Evolutionary conservation across 2,888 invertebrate genomes (phyloP), one percentile per base, ranked within the genome.

Genomic region (Leptothorax acervorum): DNA sequence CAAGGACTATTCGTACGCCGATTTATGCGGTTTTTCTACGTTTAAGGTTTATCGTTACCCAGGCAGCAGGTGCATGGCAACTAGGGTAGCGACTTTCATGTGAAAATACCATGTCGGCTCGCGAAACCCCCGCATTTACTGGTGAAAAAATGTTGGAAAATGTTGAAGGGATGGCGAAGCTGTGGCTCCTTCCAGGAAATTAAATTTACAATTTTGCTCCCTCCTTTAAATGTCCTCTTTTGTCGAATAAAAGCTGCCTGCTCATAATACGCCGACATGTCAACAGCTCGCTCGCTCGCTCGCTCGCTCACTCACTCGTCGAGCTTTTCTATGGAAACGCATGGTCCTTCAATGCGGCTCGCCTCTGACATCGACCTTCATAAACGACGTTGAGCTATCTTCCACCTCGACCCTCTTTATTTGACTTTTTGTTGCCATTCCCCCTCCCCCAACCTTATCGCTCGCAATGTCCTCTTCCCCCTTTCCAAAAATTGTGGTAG

Each of bases 121-220:
- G 65, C 79, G 53, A 60, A 57, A 62, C n/a, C 28, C 51, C 45
- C 55, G 12, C 31, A 5, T 45, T 31, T 45, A 45, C 53, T 42
- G 71, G 83, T 83, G 66, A 81, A 75, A 71, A 73, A 73, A 48
- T 62, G 73, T 51, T 11, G 65, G 68, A 42, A 68, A 60, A n/a
- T 12, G 42, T 35, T 63, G 81, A 51, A 74, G 53, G 71, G 45
- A 81, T 12, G 57, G 53, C 18, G 57, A 31, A 31, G 60, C 66
- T 68, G 68, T 57, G 78, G 65, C 63, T 83, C 83, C 82, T 86
- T 76, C 73, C 73, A 85, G 89, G 85, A 91, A 92, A 92, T 92
- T 92, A 87, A 91, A 91, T 92, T 92, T 90, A 91, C 91, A 91
- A 92, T 91, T 91, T 90, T 73, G 84, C 73, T 74, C 86, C 86